A percentile compares a stretch with the other conserved stretches of the same genome.
Evolutionary conservation across 2,888 invertebrate genomes (phyloP).

Genomic region (Oscheius sp.): DNA sequence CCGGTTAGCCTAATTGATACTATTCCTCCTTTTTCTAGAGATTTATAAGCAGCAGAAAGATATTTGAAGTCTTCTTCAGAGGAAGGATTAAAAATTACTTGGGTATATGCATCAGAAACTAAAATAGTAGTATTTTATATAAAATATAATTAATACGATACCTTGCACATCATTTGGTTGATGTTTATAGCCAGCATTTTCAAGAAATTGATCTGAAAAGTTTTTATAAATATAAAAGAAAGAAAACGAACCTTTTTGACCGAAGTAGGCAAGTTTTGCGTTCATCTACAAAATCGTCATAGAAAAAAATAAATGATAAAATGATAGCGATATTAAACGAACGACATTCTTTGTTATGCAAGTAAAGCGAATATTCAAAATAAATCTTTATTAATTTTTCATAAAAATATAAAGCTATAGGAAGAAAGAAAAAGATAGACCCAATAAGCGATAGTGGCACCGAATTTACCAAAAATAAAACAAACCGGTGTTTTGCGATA

Average conservation of each 20-base stretch:
- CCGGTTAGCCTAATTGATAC: conserved; percentile 6
- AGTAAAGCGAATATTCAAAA: neutral
- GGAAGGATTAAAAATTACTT: neutral
- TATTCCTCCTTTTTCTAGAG: conserved; percentile 9
- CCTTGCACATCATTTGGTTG: too few species aligned
- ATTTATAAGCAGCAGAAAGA: conserved; percentile 15
- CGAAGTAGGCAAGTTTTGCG: conserved; percentile 4
- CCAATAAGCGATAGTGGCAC: neutral
- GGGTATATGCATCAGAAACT: too few species aligned
- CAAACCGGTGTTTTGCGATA: neutral
- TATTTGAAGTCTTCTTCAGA: neutral
- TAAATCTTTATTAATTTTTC: neutral
- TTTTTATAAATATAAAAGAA: neutral
- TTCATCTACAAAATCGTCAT: neutral
- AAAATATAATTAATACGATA: neutral
- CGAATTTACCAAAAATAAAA: neutral
- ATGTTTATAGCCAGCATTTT: too few species aligned
- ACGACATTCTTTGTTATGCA: neutral
- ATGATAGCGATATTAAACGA: neutral
- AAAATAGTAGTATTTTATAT: too few species aligned
- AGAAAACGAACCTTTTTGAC: neutral
- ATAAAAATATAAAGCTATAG: neutral
- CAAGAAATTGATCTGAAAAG: too few species aligned
- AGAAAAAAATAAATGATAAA: neutral
- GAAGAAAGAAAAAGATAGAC: neutral